Base-by-base conservation (phyloP, 53 echinoderm and acorn worm genomes). In the Astropecten irregularis region DNA sequence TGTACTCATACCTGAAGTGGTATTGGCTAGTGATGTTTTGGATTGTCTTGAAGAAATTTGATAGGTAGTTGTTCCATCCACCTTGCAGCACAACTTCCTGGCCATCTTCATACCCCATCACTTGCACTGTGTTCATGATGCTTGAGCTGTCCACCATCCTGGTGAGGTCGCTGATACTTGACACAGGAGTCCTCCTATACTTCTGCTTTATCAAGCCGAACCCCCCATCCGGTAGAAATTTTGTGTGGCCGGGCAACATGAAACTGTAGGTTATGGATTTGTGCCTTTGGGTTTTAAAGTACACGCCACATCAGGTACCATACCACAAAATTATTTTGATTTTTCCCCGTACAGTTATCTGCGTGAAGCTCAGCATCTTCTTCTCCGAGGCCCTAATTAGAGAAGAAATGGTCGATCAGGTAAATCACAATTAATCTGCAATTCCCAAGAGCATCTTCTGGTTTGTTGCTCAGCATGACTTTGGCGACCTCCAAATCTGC, bases 361-460 rank as follows among this genome's bases (percentile, higher is more conserved):
- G 77, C 77, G 28, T 57, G 40, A 7, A 77, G 16, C n/a, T 58
- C 39, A 21, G 60, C 77, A 37, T 52, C 35, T 26, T 77, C 9
- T 37, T 77, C 77, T 1, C 77, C 77, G 4, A 58, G 46, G 15
- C 6, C 50, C 50, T 19, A 50, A 14, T 50, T 8, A 14, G 6
- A 4, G 15, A 50, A 50, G 50, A 50, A 50, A 14, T 50, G 5
- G 50, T 50, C 50, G 5, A 50, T 4, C 50, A 50, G 15, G 50
- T 50, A 18, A 14, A 50, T 50, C 6, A 50, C 50, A 50, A 50
- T n/a, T n/a, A n/a, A n/a, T n/a, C n/a, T 69, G 16, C 54, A 52
- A 39, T 89, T 89, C 15, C 83, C 89, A 15, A 76, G 16, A n/a
- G 68, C 76, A 21, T 51, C 89, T 40, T 73, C 40, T 9, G 89